Base-by-base conservation (phyloP, 2,888 invertebrate genomes). In the Pocota personata region DNA sequence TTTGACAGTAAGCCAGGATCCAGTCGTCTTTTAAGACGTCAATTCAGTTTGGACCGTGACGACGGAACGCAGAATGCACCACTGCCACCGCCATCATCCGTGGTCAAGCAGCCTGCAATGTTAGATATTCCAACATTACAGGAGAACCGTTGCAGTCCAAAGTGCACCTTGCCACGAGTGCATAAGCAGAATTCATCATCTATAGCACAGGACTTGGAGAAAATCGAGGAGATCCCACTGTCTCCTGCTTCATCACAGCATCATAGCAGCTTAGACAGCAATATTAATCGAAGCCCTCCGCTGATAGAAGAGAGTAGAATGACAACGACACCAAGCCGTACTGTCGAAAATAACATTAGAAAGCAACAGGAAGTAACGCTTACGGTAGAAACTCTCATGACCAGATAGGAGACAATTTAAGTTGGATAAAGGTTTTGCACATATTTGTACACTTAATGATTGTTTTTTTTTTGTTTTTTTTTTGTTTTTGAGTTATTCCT, bases 131-230 rank as follows among this genome's bases (percentile, higher is more conserved):
- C 89, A 35, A 88, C 90, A 73, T 89, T 91, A 55, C 92, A 92
- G 88, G 93, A 92, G 87, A 92, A 91, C 50, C 87, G 90, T 3
- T 78, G 88, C 82, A 90, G 91, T 89, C 90, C 92, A 2, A 88
- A 88, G 52, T 86, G 83, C 35, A 87, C 88, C 14, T 37, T 91
- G 37, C 89, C 89, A 0, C 89, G 92, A 12, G 91, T 95, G 24
- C 95, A 94, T 90, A 95, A 95, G 89, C 95, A 95, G 89, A 95
- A 95, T 90, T 95, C 95, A 19, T 94, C 94, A 3, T 95, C 95
- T 19, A 95, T 95, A 21, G 95, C 95, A 0, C 94, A 94, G 89
- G 95, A 95, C 91, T 91, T 95, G 88, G 95, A 95, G 90, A 94
- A 95, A 90, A 95, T 95, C 88, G 95, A 95, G 91, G 95, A 95